Base-by-base conservation (phyloP, 1,140 invertebrate species). In the Lepidurus packardi region DNA sequence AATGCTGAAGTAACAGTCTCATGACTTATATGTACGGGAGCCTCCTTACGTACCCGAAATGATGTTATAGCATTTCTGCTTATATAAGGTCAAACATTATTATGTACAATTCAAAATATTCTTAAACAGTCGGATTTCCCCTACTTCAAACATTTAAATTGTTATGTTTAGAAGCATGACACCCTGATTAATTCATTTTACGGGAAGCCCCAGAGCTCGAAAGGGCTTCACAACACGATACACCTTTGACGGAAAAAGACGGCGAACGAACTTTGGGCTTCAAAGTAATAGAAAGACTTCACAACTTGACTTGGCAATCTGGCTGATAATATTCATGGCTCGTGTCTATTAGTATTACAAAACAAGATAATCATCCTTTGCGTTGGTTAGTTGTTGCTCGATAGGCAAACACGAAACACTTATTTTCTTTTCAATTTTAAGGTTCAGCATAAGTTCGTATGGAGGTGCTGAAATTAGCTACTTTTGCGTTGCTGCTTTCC, bases 311-410 rank as follows among this genome's bases (percentile, higher is more conserved):
- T 65, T 7, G 53, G 21, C 53, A 65, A 65, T 65, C 53, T 65
- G 9, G 53, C 53, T 65, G 53, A 65, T 65, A 65, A 65, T 65
- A 65, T 65, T 65, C 53, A 65, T 21, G 53, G 53, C 53, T 65
- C 16, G 53, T 65, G 16, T 9, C 8, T 21, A 13, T 21, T 13
- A 65, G 21, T 8, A 16, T 65, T n/a, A n/a, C 53, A 65, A 11
- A 65, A 65, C 13, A 65, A 7, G 53, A 21, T n/a, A 13, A 16
- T 21, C 53, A 65, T 7, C 21, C 53, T 65, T 65, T 16, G 53
- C 53, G 13, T 65, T 65, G 13, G 9, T 65, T 65, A 65, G 53
- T 65, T 65, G 53, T 65, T 65, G 6, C 7, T n/a, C 7, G 53
- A 65, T n/a, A 65, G 53, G 16, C 53, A 16, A 65, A 9, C 16